Percentiles rank a stretch among this genome's conserved stretches.
phyloP scores from a whole-genome alignment of 2,113 vertebrate species.

The Dasypus novemcinctus region DNA sequence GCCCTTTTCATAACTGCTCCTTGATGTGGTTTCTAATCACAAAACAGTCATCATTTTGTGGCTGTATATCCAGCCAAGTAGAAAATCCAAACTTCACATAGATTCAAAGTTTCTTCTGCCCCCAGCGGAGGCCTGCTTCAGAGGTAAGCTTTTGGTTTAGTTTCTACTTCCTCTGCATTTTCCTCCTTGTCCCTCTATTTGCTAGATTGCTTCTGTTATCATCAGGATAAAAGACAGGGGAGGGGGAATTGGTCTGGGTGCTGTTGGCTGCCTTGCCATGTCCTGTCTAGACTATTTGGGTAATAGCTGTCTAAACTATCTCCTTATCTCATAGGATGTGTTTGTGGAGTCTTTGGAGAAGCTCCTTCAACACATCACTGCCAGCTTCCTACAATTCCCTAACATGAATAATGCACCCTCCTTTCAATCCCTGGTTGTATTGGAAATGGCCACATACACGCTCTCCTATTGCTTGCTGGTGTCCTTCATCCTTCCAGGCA shows the following conservation, averaged over 20 bases:
- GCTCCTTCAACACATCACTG: background rate
- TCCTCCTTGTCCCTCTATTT: background rate
- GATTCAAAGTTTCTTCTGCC: background rate
- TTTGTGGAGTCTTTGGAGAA: background rate
- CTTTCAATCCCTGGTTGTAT: background rate
- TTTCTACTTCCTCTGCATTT: background rate
- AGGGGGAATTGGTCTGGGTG: background rate
- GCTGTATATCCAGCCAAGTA: background rate
- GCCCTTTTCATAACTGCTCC: background rate
- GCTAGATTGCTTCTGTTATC: background rate
- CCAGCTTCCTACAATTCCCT: background rate
- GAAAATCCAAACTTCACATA: background rate
- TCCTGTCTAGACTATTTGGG: background rate
- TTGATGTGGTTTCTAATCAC: background rate
- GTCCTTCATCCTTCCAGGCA: background rate
- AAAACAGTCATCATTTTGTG: background rate
- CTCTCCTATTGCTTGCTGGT: background rate
- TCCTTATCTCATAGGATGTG: background rate
- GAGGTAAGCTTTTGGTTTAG: background rate
- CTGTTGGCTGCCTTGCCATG: background rate
- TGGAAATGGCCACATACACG: background rate
- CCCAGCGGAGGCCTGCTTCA: background rate
- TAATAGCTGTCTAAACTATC: background rate
- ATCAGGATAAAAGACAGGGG: background rate
- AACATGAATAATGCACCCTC: background rate